Percentiles rank a stretch among this genome's conserved stretches.
Evolutionary conservation across 2,113 vertebrate species (phyloP).

Genomic region (Anser brachyrhynchus): DNA sequence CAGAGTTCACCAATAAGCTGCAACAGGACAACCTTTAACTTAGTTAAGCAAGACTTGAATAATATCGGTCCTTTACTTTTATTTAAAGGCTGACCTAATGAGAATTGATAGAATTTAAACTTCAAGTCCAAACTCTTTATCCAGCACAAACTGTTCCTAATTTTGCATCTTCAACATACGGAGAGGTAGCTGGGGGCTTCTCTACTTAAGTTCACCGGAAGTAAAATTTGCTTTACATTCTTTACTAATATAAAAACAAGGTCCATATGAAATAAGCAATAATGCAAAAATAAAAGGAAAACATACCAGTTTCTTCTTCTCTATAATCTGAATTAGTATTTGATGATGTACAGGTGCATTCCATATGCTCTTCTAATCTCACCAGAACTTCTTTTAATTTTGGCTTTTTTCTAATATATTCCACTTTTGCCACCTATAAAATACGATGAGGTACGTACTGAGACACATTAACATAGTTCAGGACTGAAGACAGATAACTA

Average conservation of each 20-base stretch:
- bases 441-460: slow-evolving; percentile 39
- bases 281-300: slow-evolving; percentile 59
- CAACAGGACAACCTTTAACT: slow-evolving; percentile 31
- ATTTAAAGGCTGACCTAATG: slow-evolving; percentile 7
- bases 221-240: not conserved
- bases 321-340: slow-evolving; percentile 88
- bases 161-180: not conserved
- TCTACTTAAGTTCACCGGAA: not conserved
- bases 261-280: slow-evolving; percentile 46
- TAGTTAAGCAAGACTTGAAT: slow-evolving; percentile 36
- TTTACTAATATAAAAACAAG: slow-evolving; percentile 28
- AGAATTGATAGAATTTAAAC: not conserved
- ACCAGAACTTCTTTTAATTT: slow-evolving; percentile 98
- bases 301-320: slow-evolving; percentile 92
- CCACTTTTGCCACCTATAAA: slow-evolving; percentile 96
- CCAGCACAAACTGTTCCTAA: not conserved
- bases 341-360: slow-evolving; percentile 88
- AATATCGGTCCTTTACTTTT: not conserved
- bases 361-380: slow-evolving; percentile 96
- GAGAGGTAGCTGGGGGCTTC: not conserved
- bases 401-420: slow-evolving; percentile 93
- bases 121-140: not conserved
- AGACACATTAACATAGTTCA: slow-evolving; percentile 49
- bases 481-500: slow-evolving; percentile 40
- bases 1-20: not conserved